Base-by-base conservation (phyloP, 2,888 invertebrate genomes). In the Drosophila silvestris region DNA sequence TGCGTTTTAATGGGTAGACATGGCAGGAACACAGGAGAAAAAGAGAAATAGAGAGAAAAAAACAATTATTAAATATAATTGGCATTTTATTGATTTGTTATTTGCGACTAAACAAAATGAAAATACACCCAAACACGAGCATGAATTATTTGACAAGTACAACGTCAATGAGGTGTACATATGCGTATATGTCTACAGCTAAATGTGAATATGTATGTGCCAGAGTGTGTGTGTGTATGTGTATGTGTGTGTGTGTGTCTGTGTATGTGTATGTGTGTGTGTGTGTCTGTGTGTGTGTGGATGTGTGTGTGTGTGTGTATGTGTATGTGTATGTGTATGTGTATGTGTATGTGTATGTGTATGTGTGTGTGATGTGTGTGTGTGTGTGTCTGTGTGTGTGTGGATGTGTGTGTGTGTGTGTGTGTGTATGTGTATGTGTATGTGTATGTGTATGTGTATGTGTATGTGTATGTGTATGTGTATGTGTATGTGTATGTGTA, bases 31-130 rank as follows among this genome's bases (percentile, higher is more conserved):
- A 78, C 53, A 67, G 51, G 62, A 47, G 32, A 76, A 56, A 59
- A 50, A 58, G 50, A 63, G 50, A 74, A 56, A 68, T 56, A 70
- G 64, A 73, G 80, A 82, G 68, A 69, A 68, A 61, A 68, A 79
- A 84, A 81, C 79, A 78, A 85, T 90, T 90, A 91, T 91, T 90
- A 90, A 86, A 83, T 84, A 84, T 85, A 85, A 89, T 87, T 89
- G 86, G 74, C 82, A 79, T 82, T 79, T 78, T 91, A 91, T 90
- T 75, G 89, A 91, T 91, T 91, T 74, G 77, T 67, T 88, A 77
- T 80, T 85, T 84, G 87, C 87, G 90, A 88, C 85, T 90, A 91
- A 85, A 90, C 83, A 82, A 82, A 82, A 85, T 85, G 83, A 86
- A 79, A 83, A 78, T 80, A 87, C 85, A 89, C 85, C 84, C 80